These are phyloP conservation scores for Perca fluviatilis DNA, from an alignment of 2,113 vertebrate species.

Conservation along the genomic window DNA sequence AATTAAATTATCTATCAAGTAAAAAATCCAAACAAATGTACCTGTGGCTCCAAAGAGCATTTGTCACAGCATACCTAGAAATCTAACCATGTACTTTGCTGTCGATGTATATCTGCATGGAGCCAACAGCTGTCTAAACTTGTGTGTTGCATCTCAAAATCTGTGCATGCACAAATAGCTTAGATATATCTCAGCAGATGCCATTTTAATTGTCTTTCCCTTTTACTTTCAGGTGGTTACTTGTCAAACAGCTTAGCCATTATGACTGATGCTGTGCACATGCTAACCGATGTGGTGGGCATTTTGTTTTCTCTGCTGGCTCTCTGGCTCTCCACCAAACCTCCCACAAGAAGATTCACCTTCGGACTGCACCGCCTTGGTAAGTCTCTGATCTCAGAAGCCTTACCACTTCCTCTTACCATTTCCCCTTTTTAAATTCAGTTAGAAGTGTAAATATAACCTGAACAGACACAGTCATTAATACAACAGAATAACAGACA, in stretches of 20 bases:
- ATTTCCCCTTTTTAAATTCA: background rate
- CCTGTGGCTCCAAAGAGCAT: background rate
- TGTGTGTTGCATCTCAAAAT: background rate
- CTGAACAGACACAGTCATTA: background rate
- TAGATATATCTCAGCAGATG: background rate
- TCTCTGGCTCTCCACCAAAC: constrained; percentile 94
- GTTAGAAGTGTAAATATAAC: background rate
- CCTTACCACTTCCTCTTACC: background rate
- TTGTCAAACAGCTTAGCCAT: constrained; percentile 96
- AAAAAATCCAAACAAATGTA: background rate
- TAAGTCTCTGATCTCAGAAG: constrained; percentile 73
- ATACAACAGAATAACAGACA: background rate
- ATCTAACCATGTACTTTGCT: background rate
- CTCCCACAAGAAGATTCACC: constrained; percentile 93
- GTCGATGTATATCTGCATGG: background rate
- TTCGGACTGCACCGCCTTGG: constrained; percentile 97
- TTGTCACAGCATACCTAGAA: background rate
- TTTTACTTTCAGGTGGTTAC: constrained; percentile 88
- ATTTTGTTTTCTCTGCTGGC: constrained; percentile 95
- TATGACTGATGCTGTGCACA: constrained; percentile 98
- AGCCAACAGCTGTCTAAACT: background rate
- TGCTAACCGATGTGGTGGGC: constrained; percentile 95
- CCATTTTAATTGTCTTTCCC: background rate
- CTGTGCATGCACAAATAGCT: background rate
- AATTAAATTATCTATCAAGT: background rate